These are phyloP conservation scores for Agrotis ipsilon DNA, from an alignment of 2,888 invertebrate species.

Conservation along the genomic window DNA sequence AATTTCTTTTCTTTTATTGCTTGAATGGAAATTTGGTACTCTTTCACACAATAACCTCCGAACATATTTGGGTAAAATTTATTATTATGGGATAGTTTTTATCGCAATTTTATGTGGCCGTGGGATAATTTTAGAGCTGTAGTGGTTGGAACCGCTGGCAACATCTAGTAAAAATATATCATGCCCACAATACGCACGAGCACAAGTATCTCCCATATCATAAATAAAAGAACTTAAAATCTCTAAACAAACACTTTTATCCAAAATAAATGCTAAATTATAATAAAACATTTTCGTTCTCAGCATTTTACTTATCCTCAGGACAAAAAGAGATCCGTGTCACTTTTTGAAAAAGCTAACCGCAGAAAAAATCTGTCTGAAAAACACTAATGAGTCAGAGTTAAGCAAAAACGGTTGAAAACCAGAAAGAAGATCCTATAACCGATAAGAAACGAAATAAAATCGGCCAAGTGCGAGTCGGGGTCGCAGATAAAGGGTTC, in stretches of 20 bases:
- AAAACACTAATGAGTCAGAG: slow-evolving; percentile 42
- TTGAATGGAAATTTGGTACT: too few relatives aligned
- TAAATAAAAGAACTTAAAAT: slow-evolving; percentile 16
- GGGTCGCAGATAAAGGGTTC: too few relatives aligned
- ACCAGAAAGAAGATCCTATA: slow-evolving; percentile 20
- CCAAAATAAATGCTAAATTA: slow-evolving; percentile 3
- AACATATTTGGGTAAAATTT: too few relatives aligned
- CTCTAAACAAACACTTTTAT: slow-evolving; percentile 2
- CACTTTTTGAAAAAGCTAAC: slow-evolving; percentile 29
- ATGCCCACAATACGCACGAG: too few relatives aligned
- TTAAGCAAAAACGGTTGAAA: slow-evolving; percentile 38
- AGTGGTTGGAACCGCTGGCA: too few relatives aligned
- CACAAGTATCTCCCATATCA: background rate
- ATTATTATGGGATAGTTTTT: too few relatives aligned
- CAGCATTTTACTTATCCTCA: slow-evolving; percentile 22
- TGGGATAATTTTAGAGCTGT: too few relatives aligned
- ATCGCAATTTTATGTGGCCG: too few relatives aligned
- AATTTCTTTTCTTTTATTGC: too few relatives aligned
- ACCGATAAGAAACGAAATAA: slow-evolving; percentile 16
- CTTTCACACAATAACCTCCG: too few relatives aligned
- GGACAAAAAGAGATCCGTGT: slow-evolving; percentile 7
- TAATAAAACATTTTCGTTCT: slow-evolving; percentile 9
- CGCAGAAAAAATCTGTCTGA: slow-evolving; percentile 28
- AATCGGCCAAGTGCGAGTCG: too few relatives aligned
- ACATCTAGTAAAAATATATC: too few relatives aligned